Conservation (phyloP, 1,140 invertebrate genomes). For the Metopolophium dirhodum region DNA sequence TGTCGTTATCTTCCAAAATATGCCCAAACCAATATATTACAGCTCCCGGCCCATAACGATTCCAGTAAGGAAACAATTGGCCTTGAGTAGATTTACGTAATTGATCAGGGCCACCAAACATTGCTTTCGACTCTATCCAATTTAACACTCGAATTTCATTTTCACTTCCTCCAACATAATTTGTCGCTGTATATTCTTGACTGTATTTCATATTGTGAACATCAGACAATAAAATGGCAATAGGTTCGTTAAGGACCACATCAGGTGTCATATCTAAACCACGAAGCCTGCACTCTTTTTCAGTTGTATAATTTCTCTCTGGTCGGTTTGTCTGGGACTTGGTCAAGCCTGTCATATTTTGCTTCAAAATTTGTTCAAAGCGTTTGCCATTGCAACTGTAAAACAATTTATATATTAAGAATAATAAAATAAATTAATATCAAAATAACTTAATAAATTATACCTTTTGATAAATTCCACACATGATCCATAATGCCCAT, state of each 20-base stretch:
- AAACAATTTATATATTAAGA: not conserved
- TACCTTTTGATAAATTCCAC: conserved; percentile 46
- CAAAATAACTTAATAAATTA: not conserved
- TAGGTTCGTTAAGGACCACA: conserved; percentile 87
- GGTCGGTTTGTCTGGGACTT: not conserved
- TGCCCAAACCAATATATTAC: conserved; percentile 98
- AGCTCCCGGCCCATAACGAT: conserved; percentile 90
- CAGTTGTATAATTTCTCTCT: conserved; percentile 66
- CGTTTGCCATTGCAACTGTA: conserved; percentile 4
- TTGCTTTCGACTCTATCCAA: conserved; percentile 96
- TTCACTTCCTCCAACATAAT: not conserved
- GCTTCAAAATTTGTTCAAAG: conserved; percentile 9
- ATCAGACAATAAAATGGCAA: conserved; percentile 66
- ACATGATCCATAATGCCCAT: conserved; percentile 39
- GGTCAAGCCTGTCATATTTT: not conserved
- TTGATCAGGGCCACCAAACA: conserved; percentile 81
- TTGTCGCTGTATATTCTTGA: not conserved
- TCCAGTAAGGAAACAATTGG: conserved; percentile 91
- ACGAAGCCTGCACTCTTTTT: conserved; percentile 77
- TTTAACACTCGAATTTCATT: conserved; percentile 86
- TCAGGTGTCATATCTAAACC: conserved; percentile 97
- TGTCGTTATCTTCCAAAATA: conserved; percentile 66
- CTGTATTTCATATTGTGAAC: not conserved
- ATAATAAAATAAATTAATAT: not conserved
- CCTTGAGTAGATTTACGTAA: conserved; percentile 83